Evolutionary conservation across 2,888 invertebrate genomes (phyloP), one percentile per base, ranked within the genome.

Genomic region (Calephelis perditalis): DNA sequence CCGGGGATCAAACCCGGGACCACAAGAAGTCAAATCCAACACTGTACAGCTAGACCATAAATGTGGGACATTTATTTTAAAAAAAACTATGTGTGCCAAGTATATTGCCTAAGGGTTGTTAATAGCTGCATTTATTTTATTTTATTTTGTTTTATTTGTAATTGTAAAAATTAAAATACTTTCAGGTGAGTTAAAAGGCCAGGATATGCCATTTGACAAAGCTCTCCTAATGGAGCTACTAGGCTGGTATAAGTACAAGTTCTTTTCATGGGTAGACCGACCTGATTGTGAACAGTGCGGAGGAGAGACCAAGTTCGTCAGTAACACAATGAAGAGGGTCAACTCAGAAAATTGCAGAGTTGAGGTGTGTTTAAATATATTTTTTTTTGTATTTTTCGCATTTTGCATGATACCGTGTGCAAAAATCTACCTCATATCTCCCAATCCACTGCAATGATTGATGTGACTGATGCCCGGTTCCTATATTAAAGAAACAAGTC

Each of bases 231-330:
- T 95, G 60, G 96, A 97, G 77, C 81, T 99, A 47, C 81, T 98
- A 54, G 86, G 91, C 49, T 99, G 99, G 99, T 99, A 98, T 83
- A 99, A 99, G 81, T 89, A 92, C 45, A 93, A 95, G 61, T 99
- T 98, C 88, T 99, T 99, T 80, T 86, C 91, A 56, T 99, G 99
- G 99, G 93, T 98, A 35, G 95, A 98, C 82, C 89, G 91, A 68
- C 94, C 96, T 0, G 76, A 85, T 0, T 99, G 99, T 78, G 84
- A 91, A 7, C 73, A 74, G 0, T 99, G 99, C 76, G 91, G 90
- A 0, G 92, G 91, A 0, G 76, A 84, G 55, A 93, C 92, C 0
- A 70, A 66, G 37, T 84, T 84, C 65, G 71, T 72, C 0, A 86
- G 90, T 45, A 89, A 84, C 62, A 73, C 82, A 5, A 77, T 87